phyloP scores from a whole-genome alignment of 2,797 vertebrate genomes.

The Thaleichthys pacificus region DNA sequence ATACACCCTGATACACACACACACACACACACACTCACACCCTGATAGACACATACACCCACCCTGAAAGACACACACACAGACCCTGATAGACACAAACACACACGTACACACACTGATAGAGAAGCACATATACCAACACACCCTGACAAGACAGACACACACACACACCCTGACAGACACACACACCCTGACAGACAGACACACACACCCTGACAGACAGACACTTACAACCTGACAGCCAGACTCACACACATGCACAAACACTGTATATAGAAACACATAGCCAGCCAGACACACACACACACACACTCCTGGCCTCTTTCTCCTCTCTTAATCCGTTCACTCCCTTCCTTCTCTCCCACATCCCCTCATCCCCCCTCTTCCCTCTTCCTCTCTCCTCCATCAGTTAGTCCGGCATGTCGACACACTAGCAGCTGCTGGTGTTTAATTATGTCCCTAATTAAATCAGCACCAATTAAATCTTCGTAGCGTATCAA shows the following conservation, averaged over 20 bases:
- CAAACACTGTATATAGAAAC: not conserved
- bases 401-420: constrained; percentile 20
- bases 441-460: constrained; percentile 42
- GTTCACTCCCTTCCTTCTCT: not conserved
- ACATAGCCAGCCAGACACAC: not conserved
- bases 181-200: not conserved
- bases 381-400: not conserved
- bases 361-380: not conserved
- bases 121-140: too few species aligned
- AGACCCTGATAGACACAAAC: too few species aligned
- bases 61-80: too few species aligned
- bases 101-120: too few species aligned
- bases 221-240: not conserved
- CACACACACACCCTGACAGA: not conserved
- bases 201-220: not conserved
- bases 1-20: not conserved
- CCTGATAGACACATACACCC: too few species aligned
- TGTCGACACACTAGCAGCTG: constrained; percentile 27
- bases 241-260: not conserved
- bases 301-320: not conserved
- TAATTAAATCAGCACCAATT: constrained; percentile 40
- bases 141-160: not conserved
- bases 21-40: constrained; percentile 2
- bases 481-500: constrained; percentile 29
- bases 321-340: not conserved